Conservation (phyloP, 2,113 vertebrate species). For the Pristiophorus japonicus region DNA sequence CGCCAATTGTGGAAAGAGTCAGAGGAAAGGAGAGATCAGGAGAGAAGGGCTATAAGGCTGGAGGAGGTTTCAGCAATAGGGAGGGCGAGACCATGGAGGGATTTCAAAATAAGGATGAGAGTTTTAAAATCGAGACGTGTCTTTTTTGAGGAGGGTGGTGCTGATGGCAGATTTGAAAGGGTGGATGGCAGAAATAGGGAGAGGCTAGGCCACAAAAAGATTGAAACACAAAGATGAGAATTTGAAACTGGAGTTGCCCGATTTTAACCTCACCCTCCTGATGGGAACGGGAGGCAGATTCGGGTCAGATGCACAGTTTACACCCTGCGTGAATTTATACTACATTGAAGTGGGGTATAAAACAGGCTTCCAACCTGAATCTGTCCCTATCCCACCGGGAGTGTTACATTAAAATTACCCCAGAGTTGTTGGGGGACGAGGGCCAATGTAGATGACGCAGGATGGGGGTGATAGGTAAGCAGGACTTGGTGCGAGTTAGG, state of each 20-base stretch:
- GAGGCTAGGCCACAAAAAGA: neutral
- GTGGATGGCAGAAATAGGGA: neutral
- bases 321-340: neutral
- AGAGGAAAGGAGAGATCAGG: neutral
- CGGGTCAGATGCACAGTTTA: neutral
- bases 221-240: neutral
- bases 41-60: neutral
- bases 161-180: too few species aligned
- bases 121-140: neutral
- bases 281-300: neutral
- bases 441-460: neutral
- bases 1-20: neutral
- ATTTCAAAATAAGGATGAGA: neutral
- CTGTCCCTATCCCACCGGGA: too few species aligned
- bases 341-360: too few species aligned
- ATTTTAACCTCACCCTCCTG: neutral
- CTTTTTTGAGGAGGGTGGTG: too few species aligned
- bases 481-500: neutral
- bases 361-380: too few species aligned
- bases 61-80: neutral
- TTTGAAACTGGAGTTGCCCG: neutral
- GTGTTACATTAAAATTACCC: too few species aligned
- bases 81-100: neutral
- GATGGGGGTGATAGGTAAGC: neutral
- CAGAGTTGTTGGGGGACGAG: neutral